These are phyloP conservation scores for Galerucella calmariensis DNA, from an alignment of 2,888 invertebrate species.

Conservation along the genomic window DNA sequence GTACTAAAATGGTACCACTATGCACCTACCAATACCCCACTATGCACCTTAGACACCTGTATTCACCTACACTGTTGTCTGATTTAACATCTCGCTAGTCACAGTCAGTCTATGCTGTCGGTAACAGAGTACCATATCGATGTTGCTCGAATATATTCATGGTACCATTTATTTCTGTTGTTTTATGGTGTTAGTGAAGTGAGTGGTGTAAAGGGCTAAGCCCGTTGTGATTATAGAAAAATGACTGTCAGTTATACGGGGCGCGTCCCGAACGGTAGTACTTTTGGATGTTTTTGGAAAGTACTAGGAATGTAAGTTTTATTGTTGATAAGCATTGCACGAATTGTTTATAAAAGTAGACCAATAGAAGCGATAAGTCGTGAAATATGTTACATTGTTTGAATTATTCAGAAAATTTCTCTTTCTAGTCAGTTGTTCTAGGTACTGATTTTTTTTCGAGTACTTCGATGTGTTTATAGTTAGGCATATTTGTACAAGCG, in stretches of 20 bases:
- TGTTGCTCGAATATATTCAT: slow-evolving; percentile 29
- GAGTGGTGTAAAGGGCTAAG: slow-evolving; percentile 41
- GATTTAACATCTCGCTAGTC: slow-evolving; percentile 37
- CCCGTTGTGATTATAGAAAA: slow-evolving; percentile 40
- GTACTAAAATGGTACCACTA: slow-evolving; percentile 13
- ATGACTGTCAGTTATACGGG: slow-evolving; percentile 93
- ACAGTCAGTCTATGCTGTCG: slow-evolving; percentile 43
- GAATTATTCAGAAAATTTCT: slow-evolving; percentile 16
- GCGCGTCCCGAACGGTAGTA: slow-evolving; percentile 91
- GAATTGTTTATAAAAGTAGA: slow-evolving; percentile 24
- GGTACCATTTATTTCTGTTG: slow-evolving; percentile 15
- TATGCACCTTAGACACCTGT: slow-evolving; percentile 47
- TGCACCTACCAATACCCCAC: slow-evolving; percentile 44
- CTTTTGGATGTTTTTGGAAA: slow-evolving; percentile 93
- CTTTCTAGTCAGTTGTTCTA: neutral
- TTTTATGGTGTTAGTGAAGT: slow-evolving; percentile 44
- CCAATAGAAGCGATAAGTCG: slow-evolving; percentile 21
- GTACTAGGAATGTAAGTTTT: slow-evolving; percentile 59
- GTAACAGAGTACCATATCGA: slow-evolving; percentile 35
- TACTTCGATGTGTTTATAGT: neutral
- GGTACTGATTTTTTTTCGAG: neutral
- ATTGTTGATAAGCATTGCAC: slow-evolving; percentile 20
- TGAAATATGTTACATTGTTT: slow-evolving; percentile 19
- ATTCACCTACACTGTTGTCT: slow-evolving; percentile 48
- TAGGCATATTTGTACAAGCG: too few species aligned